Conservation (phyloP, 2,888 invertebrate genomes). For the Drosophila fungiperda region DNA sequence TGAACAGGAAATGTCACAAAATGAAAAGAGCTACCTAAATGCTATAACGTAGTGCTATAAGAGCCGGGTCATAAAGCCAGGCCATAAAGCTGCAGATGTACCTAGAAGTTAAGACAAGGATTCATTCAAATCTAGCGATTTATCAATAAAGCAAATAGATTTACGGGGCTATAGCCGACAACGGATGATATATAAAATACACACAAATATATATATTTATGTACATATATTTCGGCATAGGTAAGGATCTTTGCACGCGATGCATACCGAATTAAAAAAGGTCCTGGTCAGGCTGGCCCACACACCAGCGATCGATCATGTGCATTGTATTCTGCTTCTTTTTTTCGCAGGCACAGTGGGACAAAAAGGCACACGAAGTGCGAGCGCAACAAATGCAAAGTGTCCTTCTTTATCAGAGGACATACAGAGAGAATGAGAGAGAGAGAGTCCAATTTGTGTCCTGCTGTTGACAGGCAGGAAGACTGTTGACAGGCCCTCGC, state of each 20-base stretch:
- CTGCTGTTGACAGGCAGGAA: conserved; percentile 68
- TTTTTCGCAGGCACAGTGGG: conserved; percentile 14
- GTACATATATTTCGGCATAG: conserved; percentile 4
- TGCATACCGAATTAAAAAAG: conserved; percentile 58
- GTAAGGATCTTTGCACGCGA: conserved; percentile 27
- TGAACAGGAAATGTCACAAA: conserved; percentile 9
- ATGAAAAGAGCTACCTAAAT: conserved; percentile 31
- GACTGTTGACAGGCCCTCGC: conserved; percentile 66
- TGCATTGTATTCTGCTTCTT: conserved; percentile 42
- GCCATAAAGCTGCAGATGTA: conserved; percentile 36
- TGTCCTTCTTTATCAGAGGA: conserved; percentile 49
- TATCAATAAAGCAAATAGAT: conserved; percentile 63
- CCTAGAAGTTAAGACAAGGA: conserved; percentile 60
- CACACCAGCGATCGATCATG: conserved; percentile 69
- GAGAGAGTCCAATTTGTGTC: conserved; percentile 25
- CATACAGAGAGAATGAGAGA: background rate
- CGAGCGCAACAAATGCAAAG: conserved; percentile 68
- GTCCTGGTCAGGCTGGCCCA: conserved; percentile 32
- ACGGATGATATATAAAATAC: background rate
- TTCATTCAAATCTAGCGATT: conserved; percentile 75
- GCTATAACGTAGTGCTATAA: conserved; percentile 7
- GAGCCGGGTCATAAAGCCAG: background rate
- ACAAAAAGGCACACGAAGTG: conserved; percentile 23
- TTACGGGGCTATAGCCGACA: conserved; percentile 26
- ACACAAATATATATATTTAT: background rate